Percentiles rank a stretch among this genome's conserved stretches.
phyloP scores from a whole-genome alignment of 2,797 vertebrate genomes.

The Pterois miles region DNA sequence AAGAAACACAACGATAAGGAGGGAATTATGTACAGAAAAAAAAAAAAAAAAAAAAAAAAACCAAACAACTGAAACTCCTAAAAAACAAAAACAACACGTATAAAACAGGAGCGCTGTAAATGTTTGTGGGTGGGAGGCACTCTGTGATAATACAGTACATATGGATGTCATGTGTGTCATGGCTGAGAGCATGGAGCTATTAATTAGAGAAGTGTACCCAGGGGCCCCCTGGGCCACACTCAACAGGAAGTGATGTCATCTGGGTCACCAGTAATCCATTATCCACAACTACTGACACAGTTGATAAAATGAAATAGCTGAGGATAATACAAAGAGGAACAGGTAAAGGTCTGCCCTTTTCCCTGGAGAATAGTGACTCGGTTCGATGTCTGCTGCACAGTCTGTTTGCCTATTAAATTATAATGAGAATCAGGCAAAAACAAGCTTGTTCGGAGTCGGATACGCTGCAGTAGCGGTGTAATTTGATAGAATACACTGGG shows the following conservation, averaged over 20 bases:
- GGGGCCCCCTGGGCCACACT: constrained; percentile 35
- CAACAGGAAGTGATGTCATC: constrained; percentile 65
- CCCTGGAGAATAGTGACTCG: not conserved
- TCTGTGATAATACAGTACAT: constrained; percentile 32
- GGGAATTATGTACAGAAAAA: not conserved
- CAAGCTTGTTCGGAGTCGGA: not conserved
- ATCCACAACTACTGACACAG: not conserved
- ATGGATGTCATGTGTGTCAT: constrained; percentile 59
- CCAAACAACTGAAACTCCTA: no score
- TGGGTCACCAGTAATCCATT: constrained; percentile 59
- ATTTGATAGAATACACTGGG: not conserved
- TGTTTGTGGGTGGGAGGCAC: not conserved
- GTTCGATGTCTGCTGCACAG: not conserved
- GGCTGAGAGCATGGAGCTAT: constrained; percentile 44
- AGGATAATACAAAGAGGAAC: not conserved
- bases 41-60: no score
- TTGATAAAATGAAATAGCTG: constrained; percentile 22
- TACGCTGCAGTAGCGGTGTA: not conserved
- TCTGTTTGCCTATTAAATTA: constrained; percentile 13
- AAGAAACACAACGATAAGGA: not conserved
- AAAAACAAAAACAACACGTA: no score
- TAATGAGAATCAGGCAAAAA: constrained; percentile 13
- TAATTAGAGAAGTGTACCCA: constrained; percentile 65
- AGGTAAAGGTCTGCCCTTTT: not conserved
- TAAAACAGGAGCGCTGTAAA: not conserved